Base-by-base conservation (phyloP, 2,888 invertebrate species). In the Trichopoda pennipes region DNA sequence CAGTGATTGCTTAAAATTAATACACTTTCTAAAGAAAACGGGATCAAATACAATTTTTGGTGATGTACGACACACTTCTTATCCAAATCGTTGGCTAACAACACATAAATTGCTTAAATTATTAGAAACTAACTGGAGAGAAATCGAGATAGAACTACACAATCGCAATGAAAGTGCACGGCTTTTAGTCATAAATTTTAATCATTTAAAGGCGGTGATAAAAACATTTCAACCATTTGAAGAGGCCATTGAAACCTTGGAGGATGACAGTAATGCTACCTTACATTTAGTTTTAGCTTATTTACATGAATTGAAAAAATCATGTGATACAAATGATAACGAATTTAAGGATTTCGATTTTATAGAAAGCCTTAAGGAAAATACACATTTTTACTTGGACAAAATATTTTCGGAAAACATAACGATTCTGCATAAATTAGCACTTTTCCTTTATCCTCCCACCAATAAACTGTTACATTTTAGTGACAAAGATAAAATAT, bases 381-480 rank as follows among this genome's bases (percentile, higher is more conserved):
- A 16, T 28, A 28, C 53, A 17, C 28, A 21, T 17, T 42, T 42
- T 14, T 1, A 60, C 1, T 61, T 72, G 60, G 61, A 19, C 1
- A 14, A 49, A 28, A 28, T 61, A 51, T 38, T 53, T 2, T 6
- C 0, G 9, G 53, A 72, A 53, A 72, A 72, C 7, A 53, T 61
- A 2, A 42, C 23, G 53, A 61, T 0, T 53, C 28, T 61, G 1
- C 72, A 72, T 42, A 72, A 61, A 51, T 3, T 72, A 17, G 61
- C 72, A 23, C 49, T 60, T 6, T 70, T 70, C 12, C 70, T 70
- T 14, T 70, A 51, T 49, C 70, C 70, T 21, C 70, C 70, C 60
- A 51, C 70, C 2, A 70, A 60, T 8, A 70, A 60, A 17, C 32
- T 70, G 35, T n/a, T 70, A n/a, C 70, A 35, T 1, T 51, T 60